Conservation (phyloP, 2,888 invertebrate genomes). For the Metacarcinus magister region DNA sequence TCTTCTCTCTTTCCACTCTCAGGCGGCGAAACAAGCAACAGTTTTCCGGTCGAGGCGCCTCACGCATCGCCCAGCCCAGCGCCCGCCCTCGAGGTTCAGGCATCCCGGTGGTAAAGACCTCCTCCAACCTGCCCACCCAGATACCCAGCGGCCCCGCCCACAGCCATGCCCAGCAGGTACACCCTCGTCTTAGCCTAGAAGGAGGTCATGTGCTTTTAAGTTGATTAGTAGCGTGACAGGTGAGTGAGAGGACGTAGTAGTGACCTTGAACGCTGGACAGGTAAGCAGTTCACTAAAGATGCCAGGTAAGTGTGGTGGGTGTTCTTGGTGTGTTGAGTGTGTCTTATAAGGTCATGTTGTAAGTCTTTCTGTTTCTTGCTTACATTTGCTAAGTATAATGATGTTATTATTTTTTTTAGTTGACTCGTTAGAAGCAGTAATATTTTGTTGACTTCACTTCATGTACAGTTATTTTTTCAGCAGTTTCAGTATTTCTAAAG, state of each 20-base stretch:
- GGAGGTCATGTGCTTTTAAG: not conserved
- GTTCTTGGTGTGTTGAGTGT: not conserved
- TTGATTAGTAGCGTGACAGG: not conserved
- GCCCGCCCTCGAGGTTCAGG: slow-evolving; percentile 68
- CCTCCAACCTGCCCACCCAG: slow-evolving; percentile 79
- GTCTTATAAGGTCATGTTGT: not conserved
- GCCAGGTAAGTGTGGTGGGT: not conserved
- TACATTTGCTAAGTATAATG: not conserved
- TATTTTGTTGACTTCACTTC: not conserved
- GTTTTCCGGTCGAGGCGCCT: slow-evolving; percentile 63
- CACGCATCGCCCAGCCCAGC: slow-evolving; percentile 64
- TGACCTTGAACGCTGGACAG: not conserved
- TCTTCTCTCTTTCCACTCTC: not conserved
- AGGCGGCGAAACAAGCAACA: slow-evolving; percentile 76
- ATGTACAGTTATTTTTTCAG: not conserved
- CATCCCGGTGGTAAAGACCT: slow-evolving; percentile 72
- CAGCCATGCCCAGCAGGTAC: slow-evolving; percentile 78
- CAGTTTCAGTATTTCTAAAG: not conserved
- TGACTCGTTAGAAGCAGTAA: not conserved
- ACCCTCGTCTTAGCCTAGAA: not conserved
- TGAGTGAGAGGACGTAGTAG: not conserved
- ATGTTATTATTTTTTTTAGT: not conserved
- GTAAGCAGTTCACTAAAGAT: not conserved
- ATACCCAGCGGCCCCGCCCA: slow-evolving; percentile 75
- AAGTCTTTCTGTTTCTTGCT: not conserved